These are phyloP conservation scores for Styela plicata DNA, from an alignment of 23 tunicate species.

Conservation along the genomic window DNA sequence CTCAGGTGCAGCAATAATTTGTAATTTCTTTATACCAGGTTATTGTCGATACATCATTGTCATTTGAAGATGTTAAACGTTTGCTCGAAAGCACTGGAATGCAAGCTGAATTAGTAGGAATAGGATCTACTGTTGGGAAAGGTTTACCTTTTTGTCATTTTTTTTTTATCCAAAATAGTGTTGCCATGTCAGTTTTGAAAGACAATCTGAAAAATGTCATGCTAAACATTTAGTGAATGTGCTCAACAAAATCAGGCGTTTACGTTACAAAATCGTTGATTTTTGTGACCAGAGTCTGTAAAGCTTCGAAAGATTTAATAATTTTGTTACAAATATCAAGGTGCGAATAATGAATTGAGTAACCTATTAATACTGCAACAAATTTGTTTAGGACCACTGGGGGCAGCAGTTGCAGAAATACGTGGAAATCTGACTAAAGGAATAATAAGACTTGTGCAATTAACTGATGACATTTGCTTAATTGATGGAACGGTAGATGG, in stretches of 20 bases:
- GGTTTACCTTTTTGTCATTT: background rate
- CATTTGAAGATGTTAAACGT: constrained; percentile 46
- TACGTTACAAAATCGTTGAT: background rate
- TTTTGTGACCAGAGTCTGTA: background rate
- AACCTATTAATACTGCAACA: no score
- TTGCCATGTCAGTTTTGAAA: background rate
- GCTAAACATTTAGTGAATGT: background rate
- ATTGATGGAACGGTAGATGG: constrained; percentile 90
- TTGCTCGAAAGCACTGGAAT: constrained; percentile 74
- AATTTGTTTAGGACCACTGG: constrained; percentile 38
- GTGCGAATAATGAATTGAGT: no score
- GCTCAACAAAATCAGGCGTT: background rate
- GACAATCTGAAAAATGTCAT: background rate
- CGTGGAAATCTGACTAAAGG: constrained; percentile 44
- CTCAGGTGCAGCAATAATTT: no score
- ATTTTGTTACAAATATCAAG: background rate
- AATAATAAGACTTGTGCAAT: constrained; percentile 62
- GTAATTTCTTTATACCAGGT: no score
- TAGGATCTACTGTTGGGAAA: constrained; percentile 40
- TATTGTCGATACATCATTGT: constrained; percentile 40
- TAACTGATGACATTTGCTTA: constrained; percentile 55
- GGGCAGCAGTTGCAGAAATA: constrained; percentile 88
- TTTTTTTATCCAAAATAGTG: background rate
- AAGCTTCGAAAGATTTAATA: background rate
- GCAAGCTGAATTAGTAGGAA: constrained; percentile 75